phyloP scores from a whole-genome alignment of 2,888 invertebrate genomes.

The Andrena fulva region DNA sequence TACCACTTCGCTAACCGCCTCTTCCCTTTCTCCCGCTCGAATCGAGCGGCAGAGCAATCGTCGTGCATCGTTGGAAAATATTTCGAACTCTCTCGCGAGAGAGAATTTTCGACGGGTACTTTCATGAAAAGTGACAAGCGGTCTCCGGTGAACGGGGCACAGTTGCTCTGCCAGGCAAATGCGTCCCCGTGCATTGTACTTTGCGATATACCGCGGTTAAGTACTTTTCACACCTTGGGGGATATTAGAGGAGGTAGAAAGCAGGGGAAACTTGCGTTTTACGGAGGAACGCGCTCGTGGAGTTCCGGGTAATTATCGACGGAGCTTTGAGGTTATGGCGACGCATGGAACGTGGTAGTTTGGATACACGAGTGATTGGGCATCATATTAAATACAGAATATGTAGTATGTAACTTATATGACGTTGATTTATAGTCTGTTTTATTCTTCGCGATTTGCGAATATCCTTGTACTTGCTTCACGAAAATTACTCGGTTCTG shows the following conservation, averaged over 20 bases:
- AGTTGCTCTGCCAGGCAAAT: background rate
- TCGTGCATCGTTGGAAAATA: slow-evolving; percentile 30
- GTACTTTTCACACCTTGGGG: background rate
- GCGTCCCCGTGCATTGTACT: background rate
- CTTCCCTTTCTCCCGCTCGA: slow-evolving; percentile 55
- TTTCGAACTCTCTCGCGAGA: slow-evolving; percentile 30
- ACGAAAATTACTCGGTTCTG: background rate
- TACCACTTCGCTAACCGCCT: slow-evolving; percentile 57
- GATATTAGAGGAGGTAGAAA: background rate
- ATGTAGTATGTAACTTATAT: background rate
- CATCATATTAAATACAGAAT: background rate
- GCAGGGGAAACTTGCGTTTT: background rate
- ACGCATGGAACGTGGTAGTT: slow-evolving; percentile 24
- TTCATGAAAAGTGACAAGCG: slow-evolving; percentile 30
- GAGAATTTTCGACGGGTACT: slow-evolving; percentile 26
- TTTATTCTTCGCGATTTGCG: background rate
- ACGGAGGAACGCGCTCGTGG: background rate
- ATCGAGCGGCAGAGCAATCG: slow-evolving; percentile 22
- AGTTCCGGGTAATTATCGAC: background rate
- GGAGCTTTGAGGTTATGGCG: slow-evolving; percentile 19
- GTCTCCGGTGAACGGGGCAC: slow-evolving; percentile 10
- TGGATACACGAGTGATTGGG: background rate
- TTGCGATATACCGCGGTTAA: background rate
- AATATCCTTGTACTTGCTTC: background rate
- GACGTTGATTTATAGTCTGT: background rate